Evolutionary conservation across 2,888 invertebrate species (phyloP).

Genomic region (Metalampra italica): DNA sequence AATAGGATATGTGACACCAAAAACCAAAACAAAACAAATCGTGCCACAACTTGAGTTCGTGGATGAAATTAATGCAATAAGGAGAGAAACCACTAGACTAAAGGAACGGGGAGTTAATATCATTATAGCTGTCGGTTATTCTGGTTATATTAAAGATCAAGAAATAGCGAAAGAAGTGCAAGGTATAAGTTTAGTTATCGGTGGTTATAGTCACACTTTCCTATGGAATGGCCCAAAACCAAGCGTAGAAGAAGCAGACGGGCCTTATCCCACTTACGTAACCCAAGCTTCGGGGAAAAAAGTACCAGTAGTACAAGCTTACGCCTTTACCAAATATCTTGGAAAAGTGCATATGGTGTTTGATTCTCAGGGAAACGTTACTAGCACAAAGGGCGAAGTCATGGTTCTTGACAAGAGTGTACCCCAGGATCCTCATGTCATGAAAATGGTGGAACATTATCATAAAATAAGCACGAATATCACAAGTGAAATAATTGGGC

Average conservation of each 20-base stretch:
- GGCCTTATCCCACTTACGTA: constrained; percentile 88
- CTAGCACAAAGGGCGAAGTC: constrained; percentile 83
- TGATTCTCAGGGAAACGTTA: constrained; percentile 83
- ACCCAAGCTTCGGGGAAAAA: constrained; percentile 82
- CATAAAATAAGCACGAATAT: constrained; percentile 73
- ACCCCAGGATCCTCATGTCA: constrained; percentile 81
- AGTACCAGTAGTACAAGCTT: constrained; percentile 93
- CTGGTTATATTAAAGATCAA: constrained; percentile 87
- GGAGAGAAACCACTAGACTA: constrained; percentile 81
- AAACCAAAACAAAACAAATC: constrained; percentile 81
- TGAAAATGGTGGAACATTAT: constrained; percentile 80
- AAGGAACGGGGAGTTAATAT: constrained; percentile 84
- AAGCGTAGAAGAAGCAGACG: constrained; percentile 83
- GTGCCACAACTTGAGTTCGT: constrained; percentile 77
- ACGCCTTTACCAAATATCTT: constrained; percentile 94
- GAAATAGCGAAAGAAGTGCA: constrained; percentile 87
- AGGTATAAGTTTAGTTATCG: constrained; percentile 90
- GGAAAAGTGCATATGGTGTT: constrained; percentile 88
- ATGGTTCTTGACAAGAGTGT: constrained; percentile 83
- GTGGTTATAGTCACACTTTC: constrained; percentile 95
- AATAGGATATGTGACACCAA: constrained; percentile 92
- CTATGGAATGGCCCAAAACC: constrained; percentile 87
- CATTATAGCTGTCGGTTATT: constrained; percentile 93
- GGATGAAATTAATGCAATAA: constrained; percentile 84
- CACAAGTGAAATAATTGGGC: constrained; percentile 80